Evolutionary conservation across 2,888 invertebrate genomes (phyloP).

Genomic region (Rhogogaster chlorosoma): DNA sequence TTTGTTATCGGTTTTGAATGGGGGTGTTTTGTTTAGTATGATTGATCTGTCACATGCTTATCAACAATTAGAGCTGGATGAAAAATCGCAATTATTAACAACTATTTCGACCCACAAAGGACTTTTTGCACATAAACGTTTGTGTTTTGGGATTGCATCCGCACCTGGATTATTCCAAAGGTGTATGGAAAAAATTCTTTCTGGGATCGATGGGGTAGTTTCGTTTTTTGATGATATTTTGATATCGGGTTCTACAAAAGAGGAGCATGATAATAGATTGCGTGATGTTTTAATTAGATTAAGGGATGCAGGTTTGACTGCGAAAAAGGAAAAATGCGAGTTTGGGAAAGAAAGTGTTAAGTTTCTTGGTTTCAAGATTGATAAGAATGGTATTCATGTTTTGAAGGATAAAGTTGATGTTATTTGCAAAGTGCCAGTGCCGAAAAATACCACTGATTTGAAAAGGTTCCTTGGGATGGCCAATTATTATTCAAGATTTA

Average conservation of each 20-base stretch:
- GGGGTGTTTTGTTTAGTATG: too few relatives aligned
- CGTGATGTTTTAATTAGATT: slow-evolving; percentile 56
- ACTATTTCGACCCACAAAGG: too few relatives aligned
- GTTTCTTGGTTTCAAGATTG: slow-evolving; percentile 55
- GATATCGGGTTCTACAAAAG: slow-evolving; percentile 9
- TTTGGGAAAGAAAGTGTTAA: slow-evolving; percentile 61
- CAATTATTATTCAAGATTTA: slow-evolving; percentile 70
- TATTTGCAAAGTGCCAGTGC: slow-evolving; percentile 58
- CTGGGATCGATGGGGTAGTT: slow-evolving; percentile 53
- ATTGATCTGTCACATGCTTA: too few relatives aligned
- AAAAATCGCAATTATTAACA: too few relatives aligned
- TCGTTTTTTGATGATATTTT: slow-evolving; percentile 53
- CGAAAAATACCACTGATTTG: slow-evolving; percentile 57
- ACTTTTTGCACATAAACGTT: too few relatives aligned
- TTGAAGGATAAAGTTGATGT: slow-evolving; percentile 57
- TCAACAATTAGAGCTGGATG: too few relatives aligned
- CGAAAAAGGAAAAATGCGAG: slow-evolving; percentile 59
- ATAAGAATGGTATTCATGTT: slow-evolving; percentile 55
- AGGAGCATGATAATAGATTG: not conserved
- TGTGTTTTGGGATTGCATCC: too few relatives aligned
- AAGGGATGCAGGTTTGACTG: slow-evolving; percentile 53
- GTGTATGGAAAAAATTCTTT: slow-evolving; percentile 61
- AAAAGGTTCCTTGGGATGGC: slow-evolving; percentile 64
- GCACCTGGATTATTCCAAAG: too few relatives aligned
- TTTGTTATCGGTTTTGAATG: too few relatives aligned